Evolutionary conservation across 2,113 vertebrate species (phyloP).

Genomic region (Pomatostomus ruficeps): DNA sequence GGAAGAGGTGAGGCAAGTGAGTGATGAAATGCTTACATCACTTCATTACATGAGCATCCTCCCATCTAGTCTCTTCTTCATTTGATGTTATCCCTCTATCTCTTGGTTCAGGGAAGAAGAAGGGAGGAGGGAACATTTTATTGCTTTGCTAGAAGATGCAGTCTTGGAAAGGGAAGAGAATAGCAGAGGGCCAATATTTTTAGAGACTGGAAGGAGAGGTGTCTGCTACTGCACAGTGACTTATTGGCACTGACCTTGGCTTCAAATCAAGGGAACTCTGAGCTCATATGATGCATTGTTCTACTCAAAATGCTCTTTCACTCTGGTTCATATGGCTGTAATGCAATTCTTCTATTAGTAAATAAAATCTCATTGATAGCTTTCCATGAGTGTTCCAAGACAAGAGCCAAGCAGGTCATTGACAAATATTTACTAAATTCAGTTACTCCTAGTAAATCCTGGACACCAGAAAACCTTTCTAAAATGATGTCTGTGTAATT

Average conservation of each 20-base stretch:
- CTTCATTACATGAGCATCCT: not conserved
- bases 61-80: not conserved
- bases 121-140: not conserved
- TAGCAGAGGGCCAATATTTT: not conserved
- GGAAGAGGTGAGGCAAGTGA: not conserved
- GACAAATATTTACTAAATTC: not conserved
- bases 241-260: not conserved
- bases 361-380: constrained; percentile 9
- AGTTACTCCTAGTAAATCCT: not conserved
- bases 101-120: not conserved
- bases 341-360: not conserved
- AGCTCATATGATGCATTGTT: not conserved
- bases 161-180: not conserved
- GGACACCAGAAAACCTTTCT: not conserved
- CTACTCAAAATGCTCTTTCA: not conserved
- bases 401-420: not conserved
- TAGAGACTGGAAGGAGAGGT: not conserved
- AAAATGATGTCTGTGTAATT: not conserved
- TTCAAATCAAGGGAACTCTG: not conserved
- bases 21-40: not conserved
- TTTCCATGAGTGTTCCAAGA: not conserved
- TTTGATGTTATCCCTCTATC: not conserved
- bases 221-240: not conserved
- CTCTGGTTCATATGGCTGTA: not conserved
- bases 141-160: not conserved